Percentiles rank a stretch among this genome's conserved stretches.
These are phyloP conservation scores for human DNA, from an alignment of 2,113 vertebrate genomes.

Conservation along the genomic window GRCh38 chr18:5454001-5454500, in stretches of 20 bases:
- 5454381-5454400: not conserved
- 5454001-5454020: not conserved
- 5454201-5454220: not conserved
- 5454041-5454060: not conserved
- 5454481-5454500: not conserved
- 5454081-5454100: not conserved
- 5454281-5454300: not conserved
- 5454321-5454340: not conserved
- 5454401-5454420: not conserved
- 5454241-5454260: not conserved
- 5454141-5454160: not conserved
- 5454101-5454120: not conserved
- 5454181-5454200: not conserved
- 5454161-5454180: not conserved
- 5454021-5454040: not conserved
- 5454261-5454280: slow-evolving; percentile 5
- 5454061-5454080: not conserved
- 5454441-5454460: slow-evolving; percentile 3
- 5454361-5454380: not conserved
- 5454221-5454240: not conserved
- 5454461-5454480: not conserved
- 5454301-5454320: not conserved
- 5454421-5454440: not conserved
- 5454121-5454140: not conserved
- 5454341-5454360: not conserved